phyloP scores from a whole-genome alignment of 2,113 vertebrate genomes.

The Acrocephalus arundinaceus region DNA sequence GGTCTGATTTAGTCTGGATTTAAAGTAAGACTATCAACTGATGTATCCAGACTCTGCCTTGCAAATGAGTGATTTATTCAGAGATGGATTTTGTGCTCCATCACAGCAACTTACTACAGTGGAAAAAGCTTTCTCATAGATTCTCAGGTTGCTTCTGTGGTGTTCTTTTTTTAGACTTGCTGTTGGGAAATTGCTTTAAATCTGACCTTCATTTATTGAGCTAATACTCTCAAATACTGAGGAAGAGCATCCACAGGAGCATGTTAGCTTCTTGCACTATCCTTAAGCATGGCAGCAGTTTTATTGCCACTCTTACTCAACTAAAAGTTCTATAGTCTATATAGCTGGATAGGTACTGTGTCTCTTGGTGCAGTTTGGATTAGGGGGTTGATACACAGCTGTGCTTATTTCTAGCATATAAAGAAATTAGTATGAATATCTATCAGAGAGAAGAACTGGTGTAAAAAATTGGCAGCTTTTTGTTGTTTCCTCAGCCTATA shows the following conservation, averaged over 20 bases:
- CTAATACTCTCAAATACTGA: not conserved
- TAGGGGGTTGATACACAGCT: not conserved
- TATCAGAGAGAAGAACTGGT: not conserved
- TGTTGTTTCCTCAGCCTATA: not conserved
- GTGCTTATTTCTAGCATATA: not conserved
- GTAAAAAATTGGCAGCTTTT: not conserved
- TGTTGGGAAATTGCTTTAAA: slow-evolving; percentile 15
- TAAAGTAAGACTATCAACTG: not conserved
- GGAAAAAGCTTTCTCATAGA: slow-evolving; percentile 10
- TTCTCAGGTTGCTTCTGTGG: slow-evolving; percentile 21
- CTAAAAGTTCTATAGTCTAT: not conserved
- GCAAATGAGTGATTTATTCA: not conserved
- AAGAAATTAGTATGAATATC: not conserved
- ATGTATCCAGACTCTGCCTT: not conserved
- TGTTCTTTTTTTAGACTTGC: slow-evolving; percentile 34
- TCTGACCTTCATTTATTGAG: slow-evolving; percentile 38
- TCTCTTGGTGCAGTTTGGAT: not conserved
- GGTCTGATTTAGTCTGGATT: slow-evolving; percentile 21
- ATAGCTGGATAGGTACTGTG: not conserved
- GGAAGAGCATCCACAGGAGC: not conserved
- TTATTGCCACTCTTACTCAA: not conserved
- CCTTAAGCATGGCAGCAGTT: not conserved
- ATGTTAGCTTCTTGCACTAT: not conserved
- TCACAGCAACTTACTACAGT: not conserved
- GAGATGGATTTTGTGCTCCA: not conserved